Evolutionary conservation across 2,888 invertebrate species (phyloP), one percentile per base, ranked within the genome.

Genomic region (Dendrolimus houi): DNA sequence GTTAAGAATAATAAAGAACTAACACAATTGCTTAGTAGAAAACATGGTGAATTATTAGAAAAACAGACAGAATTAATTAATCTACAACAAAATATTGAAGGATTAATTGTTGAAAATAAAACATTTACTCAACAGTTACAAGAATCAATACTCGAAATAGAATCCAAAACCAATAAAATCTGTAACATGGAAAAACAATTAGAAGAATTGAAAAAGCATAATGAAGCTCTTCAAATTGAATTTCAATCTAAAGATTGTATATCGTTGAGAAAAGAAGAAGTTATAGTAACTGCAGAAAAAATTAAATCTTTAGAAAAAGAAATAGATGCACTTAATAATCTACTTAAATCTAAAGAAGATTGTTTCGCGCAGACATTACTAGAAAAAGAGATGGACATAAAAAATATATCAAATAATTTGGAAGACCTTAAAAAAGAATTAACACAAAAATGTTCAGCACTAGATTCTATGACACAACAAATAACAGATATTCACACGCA

Each of bases 311-410:
- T 63, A 17, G 52, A 56, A 41, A 62, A 41, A 14, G 56, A 67
- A 63, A 54, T 62, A 57, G 56, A 62, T 56, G 9, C 57, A 63
- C 61, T 59, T 64, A 65, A 63, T 12, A 55, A 60, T 12, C 52
- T 54, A 47, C 56, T 74, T n/a, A 58, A 71, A 57, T 59, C 58
- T 8, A 72, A 72, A 64, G 58, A 66, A 54, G 66, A 70, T 56
- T 57, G 65, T 13, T 65, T 64, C 29, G 57, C 68, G 14, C 54
- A 66, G 52, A 52, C 58, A 9, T 56, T 79, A 60, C 13, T 60
- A 52, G 58, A 61, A 17, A 71, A 67, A 62, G 64, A 68, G 9
- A 59, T 57, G 3, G 54, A 59, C 52, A 66, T 72, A 54, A n/a
- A 52, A 8, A 58, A 65, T 41, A 57, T 72, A 13, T 60, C 62